Evolutionary conservation across 2,113 vertebrate genomes (phyloP).

Genomic region (Damaliscus lunatus): DNA sequence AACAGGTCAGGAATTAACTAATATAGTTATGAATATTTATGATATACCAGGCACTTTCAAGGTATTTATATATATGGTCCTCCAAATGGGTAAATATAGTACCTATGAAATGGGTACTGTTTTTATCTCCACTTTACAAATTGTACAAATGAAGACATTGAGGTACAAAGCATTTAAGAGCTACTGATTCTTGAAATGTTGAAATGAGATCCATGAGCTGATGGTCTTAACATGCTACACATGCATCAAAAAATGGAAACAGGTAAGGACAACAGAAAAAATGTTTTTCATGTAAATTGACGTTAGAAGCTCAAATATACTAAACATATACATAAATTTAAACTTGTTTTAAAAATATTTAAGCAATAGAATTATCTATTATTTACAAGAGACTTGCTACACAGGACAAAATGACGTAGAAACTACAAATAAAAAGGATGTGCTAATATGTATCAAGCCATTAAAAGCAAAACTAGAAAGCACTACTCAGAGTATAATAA

Average conservation of each 20-base stretch:
- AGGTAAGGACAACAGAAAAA: not conserved
- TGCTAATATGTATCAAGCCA: not conserved
- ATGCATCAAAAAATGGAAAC: slow-evolving; percentile 11
- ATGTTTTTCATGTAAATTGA: not conserved
- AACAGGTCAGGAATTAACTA: not conserved
- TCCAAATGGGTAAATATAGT: not conserved
- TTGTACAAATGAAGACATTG: slow-evolving; percentile 20
- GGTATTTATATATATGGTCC: not conserved
- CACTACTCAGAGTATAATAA: not conserved
- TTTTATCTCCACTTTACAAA: slow-evolving; percentile 10
- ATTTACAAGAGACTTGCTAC: not conserved
- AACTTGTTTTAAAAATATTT: slow-evolving; percentile 9
- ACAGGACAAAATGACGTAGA: not conserved
- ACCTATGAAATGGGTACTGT: not conserved
- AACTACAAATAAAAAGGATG: not conserved
- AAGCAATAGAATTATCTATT: not conserved
- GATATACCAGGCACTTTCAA: not conserved
- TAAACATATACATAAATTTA: slow-evolving; percentile 23
- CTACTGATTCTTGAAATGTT: slow-evolving; percentile 27
- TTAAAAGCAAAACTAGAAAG: not conserved
- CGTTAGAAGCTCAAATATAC: not conserved
- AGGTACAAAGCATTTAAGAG: slow-evolving; percentile 36
- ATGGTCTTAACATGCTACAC: not conserved
- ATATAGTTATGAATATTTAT: not conserved
- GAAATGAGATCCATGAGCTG: slow-evolving; percentile 33